Evolutionary conservation across 2,797 vertebrate species (phyloP), one percentile per base, ranked within the genome.

Genomic region (Psittacula derbiana): DNA sequence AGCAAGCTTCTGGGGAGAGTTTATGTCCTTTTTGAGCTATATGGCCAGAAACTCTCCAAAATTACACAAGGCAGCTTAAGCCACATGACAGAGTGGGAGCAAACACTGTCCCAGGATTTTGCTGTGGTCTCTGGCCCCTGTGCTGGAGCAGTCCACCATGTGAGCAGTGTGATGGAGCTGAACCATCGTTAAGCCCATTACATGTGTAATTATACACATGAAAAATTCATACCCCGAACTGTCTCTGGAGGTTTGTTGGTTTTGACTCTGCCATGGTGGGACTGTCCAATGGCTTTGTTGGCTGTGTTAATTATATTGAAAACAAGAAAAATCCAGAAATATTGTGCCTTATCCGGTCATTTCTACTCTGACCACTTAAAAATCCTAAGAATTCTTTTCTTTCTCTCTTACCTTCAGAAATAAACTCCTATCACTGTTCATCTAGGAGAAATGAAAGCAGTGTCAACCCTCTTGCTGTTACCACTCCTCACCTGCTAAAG

Each of bases 151-250:
- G 72, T 18, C 18, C 43, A 30, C 47, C 11, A 23, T 33, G 33
- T 44, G 50, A 84, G 46, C 25, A 67, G 60, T 0, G 0, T 0
- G 0, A 18, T 0, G 0, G 75, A 46, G 49, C 62, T 70, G 43
- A 90, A 57, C 0, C 4, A 61, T 31, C 67, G 55, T 41, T 81
- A 71, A 69, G 25, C 12, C 47, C n/a, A 36, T 78, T 62, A 67
- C 13, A 30, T 0, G 1, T 25, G 31, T 30, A 40, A 69, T 30
- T 61, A 61, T 6, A 40, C 3, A 5, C 4, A 72, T 28, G 73
- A 81, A 58, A 58, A 58, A 36, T 30, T 58, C 41, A 18, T 3
- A 33, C 21, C 58, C 36, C 60, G 72, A 31, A 41, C n/a, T 67
- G 25, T 23, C 44, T n/a, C 52, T 4, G 5, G 6, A 76, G 12